Evolutionary conservation across 2,888 invertebrate species (phyloP).

Genomic region (Chalcis sispes): DNA sequence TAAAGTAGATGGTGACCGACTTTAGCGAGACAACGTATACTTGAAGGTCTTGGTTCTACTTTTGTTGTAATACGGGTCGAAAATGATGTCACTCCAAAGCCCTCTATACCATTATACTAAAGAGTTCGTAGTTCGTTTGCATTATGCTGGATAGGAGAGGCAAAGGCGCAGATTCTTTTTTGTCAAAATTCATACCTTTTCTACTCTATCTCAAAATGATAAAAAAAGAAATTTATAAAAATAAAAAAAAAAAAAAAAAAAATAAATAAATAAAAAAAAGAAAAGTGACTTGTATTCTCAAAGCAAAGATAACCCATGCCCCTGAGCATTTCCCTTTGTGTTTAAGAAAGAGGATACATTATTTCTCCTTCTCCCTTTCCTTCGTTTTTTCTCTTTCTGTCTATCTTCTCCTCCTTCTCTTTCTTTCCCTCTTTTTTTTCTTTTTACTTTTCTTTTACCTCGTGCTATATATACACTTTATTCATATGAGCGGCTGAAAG

Average conservation of each 20-base stretch:
- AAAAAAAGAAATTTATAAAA: slow-evolving; percentile 45
- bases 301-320: slow-evolving; percentile 13
- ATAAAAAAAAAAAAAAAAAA: slow-evolving; percentile 39
- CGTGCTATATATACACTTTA: no score
- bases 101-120: slow-evolving; percentile 21
- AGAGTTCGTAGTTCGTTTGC: slow-evolving; percentile 14
- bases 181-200: slow-evolving; percentile 11
- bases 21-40: slow-evolving; percentile 14
- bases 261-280: no score
- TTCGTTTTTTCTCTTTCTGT: not conserved
- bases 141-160: not conserved
- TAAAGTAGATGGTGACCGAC: slow-evolving; percentile 19
- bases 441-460: slow-evolving; percentile 18
- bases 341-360: slow-evolving; percentile 13
- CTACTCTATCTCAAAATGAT: slow-evolving; percentile 27
- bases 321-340: slow-evolving; percentile 22
- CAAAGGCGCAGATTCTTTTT: slow-evolving; percentile 1
- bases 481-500: slow-evolving; percentile 20
- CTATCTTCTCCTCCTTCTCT: not conserved
- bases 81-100: slow-evolving; percentile 29
- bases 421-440: not conserved
- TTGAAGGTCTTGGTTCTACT: slow-evolving; percentile 7
- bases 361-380: not conserved
- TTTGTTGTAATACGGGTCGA: slow-evolving; percentile 7
- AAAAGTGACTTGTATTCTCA: not conserved